These are phyloP conservation scores for Anneissia japonica DNA, from an alignment of 35 echinoderm and acorn worm species.

Conservation along the genomic window DNA sequence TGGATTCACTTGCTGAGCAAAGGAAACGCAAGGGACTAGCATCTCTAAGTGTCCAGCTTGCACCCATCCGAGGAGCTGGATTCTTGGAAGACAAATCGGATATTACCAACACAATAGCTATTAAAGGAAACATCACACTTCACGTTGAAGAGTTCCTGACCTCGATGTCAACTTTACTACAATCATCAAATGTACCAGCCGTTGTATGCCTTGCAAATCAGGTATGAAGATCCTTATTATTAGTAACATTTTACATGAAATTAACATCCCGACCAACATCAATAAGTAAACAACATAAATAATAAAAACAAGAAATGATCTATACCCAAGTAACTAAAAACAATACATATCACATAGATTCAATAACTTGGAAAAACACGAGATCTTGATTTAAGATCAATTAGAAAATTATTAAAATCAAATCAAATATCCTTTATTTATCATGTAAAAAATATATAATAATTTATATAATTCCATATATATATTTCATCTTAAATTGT, in stretches of 20 bases:
- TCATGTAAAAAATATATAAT: not conserved
- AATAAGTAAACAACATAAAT: too few relatives aligned
- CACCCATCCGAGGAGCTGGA: conserved; percentile 40
- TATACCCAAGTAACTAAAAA: too few relatives aligned
- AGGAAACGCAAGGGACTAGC: conserved; percentile 41
- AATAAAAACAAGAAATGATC: too few relatives aligned
- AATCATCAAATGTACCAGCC: conserved; percentile 16
- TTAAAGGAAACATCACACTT: conserved; percentile 28
- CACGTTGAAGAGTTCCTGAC: conserved; percentile 72
- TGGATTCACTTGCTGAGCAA: conserved; percentile 38
- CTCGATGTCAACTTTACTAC: conserved; percentile 52
- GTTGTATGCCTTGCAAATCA: conserved; percentile 58
- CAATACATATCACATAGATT: not conserved
- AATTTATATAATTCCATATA: not conserved
- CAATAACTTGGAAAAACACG: not conserved
- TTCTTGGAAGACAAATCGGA: conserved; percentile 18
- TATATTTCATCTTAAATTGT: not conserved
- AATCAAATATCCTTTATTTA: not conserved
- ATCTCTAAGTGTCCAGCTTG: conserved; percentile 54
- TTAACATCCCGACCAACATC: too few relatives aligned
- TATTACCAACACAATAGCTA: too few relatives aligned
- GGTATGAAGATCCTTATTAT: conserved; percentile 30
- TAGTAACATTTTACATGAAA: too few relatives aligned
- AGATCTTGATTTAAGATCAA: not conserved
- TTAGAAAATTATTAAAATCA: not conserved